Conservation (phyloP, 2,797 vertebrate species). For the Cyclopterus lumpus region DNA sequence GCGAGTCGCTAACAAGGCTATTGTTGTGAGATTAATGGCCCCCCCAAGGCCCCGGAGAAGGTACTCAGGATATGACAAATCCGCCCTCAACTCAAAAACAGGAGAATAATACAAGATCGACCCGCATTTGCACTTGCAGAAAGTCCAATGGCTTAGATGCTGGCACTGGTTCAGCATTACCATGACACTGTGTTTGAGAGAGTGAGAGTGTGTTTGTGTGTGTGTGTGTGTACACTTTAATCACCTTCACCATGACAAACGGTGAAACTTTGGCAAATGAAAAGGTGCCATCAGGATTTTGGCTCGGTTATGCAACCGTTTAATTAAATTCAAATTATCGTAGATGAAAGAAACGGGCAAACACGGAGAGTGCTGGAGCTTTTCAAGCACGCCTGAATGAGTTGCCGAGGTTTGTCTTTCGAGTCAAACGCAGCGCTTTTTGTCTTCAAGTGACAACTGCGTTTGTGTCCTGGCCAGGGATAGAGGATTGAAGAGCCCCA, state of each 20-base stretch:
- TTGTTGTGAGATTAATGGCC: slow-evolving; percentile 58
- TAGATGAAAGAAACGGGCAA: slow-evolving; percentile 55
- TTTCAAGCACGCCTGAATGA: slow-evolving; percentile 69
- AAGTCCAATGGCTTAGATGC: slow-evolving; percentile 56
- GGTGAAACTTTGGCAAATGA: slow-evolving; percentile 46
- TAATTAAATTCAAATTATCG: slow-evolving; percentile 71
- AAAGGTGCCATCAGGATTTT: slow-evolving; percentile 52
- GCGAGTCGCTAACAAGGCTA: slow-evolving; percentile 61
- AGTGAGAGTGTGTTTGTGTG: slow-evolving; percentile 22
- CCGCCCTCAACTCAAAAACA: slow-evolving; percentile 57
- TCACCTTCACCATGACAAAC: slow-evolving; percentile 71
- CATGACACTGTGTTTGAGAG: slow-evolving; percentile 41
- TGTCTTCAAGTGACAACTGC: slow-evolving; percentile 48
- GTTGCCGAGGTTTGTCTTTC: slow-evolving; percentile 59
- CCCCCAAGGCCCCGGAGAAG: slow-evolving; percentile 35
- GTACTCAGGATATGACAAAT: slow-evolving; percentile 65
- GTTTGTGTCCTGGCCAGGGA: slow-evolving; percentile 26
- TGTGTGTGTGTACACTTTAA: slow-evolving; percentile 29
- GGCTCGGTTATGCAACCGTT: slow-evolving; percentile 53
- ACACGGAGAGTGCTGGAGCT: slow-evolving; percentile 45
- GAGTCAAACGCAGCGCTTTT: slow-evolving; percentile 48
- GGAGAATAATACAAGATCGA: slow-evolving; percentile 56
- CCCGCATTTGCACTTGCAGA: slow-evolving; percentile 68
- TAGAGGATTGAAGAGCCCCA: neutral
- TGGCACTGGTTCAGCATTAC: slow-evolving; percentile 64